phyloP scores from a whole-genome alignment of 2,113 vertebrate genomes.

The Otus sunia region DNA sequence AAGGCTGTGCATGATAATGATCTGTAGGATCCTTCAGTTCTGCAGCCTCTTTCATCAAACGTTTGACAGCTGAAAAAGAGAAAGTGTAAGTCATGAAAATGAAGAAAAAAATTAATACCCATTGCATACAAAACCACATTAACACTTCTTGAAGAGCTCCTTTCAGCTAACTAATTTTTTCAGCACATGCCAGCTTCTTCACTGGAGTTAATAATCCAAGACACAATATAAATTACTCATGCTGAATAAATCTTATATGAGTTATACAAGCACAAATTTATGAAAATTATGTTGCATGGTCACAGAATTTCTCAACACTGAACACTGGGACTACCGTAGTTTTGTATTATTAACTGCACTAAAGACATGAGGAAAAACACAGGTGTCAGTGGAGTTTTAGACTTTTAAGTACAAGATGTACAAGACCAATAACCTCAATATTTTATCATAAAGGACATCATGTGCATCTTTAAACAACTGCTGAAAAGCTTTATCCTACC shows the following conservation, averaged over 20 bases:
- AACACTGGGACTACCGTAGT: not conserved
- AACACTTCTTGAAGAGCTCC: not conserved
- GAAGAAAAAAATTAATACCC: not conserved
- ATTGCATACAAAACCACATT: not conserved
- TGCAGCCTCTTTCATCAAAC: constrained; percentile 98
- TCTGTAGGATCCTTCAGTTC: constrained; percentile 96
- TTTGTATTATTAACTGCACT: not conserved
- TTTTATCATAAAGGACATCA: not conserved
- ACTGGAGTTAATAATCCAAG: not conserved
- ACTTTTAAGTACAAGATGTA: not conserved
- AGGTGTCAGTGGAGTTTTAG: not conserved
- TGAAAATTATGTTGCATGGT: not conserved
- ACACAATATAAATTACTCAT: not conserved
- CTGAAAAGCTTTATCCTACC: not conserved
- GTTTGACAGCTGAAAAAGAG: constrained; percentile 88
- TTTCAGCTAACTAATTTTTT: not conserved
- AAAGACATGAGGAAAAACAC: not conserved
- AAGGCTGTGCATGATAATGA: constrained; percentile 97
- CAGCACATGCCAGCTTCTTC: not conserved
- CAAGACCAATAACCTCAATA: not conserved
- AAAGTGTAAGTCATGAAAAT: constrained; percentile 17
- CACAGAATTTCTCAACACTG: not conserved
- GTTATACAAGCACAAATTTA: not conserved
- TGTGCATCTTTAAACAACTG: not conserved
- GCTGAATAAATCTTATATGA: not conserved